Base-by-base conservation (phyloP, 2,888 invertebrate species). In the Caenorhabditis sp. region DNA sequence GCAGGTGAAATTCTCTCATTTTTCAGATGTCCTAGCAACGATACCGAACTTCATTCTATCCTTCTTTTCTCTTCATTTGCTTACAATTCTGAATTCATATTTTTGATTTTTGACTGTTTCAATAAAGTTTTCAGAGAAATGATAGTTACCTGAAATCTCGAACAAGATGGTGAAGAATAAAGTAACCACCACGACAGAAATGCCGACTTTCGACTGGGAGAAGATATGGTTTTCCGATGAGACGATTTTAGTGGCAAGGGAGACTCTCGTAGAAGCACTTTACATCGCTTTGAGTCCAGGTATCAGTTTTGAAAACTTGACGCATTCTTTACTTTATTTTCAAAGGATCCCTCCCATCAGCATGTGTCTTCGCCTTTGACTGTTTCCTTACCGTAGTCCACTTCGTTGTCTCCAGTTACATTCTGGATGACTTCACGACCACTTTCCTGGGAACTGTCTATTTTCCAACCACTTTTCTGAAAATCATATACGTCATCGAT, bases 371-470 rank as follows among this genome's bases (percentile, higher is more conserved):
- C 24, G n/a, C 58, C 16, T 64, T 83, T 31, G 83, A 83, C 49
- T 75, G 75, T 31, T 22, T 59, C 5, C 70, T 83, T 2, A 80
- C 83, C 0, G 7, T 75, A 7, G 28, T 75, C 7, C 79, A 79
- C 28, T 83, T 70, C 73, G 47, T 70, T 38, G 66, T 83, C 31
- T 83, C 83, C 47, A 68, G 63, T 56, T 70, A 59, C 31, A 79
- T 83, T 26, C 58, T 64, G 6, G 56, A 73, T 49, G 83, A 83
- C 31, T 83, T 83, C 44, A 80, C 83, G n/a, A 83, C 83, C 16
- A 72, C 75, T 14, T 83, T 80, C 38, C 44, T 83, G 24, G 70
- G 75, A 49, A 83, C 69, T 41, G 80, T 83, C 35, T 83, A 83
- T 49, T 76, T 80, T 26, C 83, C 83, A 19, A 68, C 75, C 22